phyloP scores from a whole-genome alignment of 2,113 vertebrate species.

The Psittacula cyanocephala region DNA sequence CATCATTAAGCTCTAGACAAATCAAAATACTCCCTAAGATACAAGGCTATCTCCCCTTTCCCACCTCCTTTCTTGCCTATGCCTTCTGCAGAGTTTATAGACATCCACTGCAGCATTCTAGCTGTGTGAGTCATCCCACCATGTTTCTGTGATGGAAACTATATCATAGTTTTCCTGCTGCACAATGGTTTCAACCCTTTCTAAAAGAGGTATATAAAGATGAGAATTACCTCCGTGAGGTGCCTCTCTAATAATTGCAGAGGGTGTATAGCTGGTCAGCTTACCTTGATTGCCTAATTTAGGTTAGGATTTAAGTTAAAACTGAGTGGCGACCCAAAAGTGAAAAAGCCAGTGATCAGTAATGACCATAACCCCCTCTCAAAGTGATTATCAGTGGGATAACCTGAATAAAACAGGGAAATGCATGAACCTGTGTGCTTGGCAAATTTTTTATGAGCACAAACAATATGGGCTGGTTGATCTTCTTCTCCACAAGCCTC shows the following conservation, averaged over 20 bases:
- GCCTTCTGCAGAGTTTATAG: not conserved
- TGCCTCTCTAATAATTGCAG: not conserved
- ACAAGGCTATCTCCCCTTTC: not conserved
- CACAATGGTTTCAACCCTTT: not conserved
- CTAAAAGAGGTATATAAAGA: not conserved
- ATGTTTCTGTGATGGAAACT: not conserved
- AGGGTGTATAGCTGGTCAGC: not conserved
- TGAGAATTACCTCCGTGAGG: not conserved
- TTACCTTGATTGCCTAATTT: not conserved
- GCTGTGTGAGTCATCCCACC: not conserved
- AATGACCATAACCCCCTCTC: not conserved
- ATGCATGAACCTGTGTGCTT: rapidly evolving
- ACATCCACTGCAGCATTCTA: not conserved
- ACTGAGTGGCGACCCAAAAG: not conserved
- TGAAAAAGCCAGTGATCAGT: not conserved
- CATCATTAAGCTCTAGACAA: not conserved
- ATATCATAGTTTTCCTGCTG: not conserved
- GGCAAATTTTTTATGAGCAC: not conserved
- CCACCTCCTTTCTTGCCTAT: not conserved
- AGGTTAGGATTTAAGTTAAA: not conserved
- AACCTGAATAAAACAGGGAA: not conserved
- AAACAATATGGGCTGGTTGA: rapidly evolving
- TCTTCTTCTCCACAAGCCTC: not conserved
- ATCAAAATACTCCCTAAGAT: not conserved
- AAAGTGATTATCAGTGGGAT: not conserved